Base-by-base conservation (phyloP, 1,140 invertebrate genomes). In the Diploscapter pachys region DNA sequence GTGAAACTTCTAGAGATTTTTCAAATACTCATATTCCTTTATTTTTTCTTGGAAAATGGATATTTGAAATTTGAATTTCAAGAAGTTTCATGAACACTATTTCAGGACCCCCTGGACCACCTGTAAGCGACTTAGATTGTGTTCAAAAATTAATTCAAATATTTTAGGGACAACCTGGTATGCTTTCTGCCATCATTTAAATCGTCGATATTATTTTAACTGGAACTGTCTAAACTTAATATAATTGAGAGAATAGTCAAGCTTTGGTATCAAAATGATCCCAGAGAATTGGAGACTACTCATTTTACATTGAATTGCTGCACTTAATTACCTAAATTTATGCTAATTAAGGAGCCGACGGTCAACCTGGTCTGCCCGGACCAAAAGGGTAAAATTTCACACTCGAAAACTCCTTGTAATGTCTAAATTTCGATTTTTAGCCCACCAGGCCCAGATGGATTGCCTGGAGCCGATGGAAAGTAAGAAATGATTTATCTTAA, bases 381-480 rank as follows among this genome's bases (percentile, higher is more conserved):
- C 51, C 68, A 63, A 51, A 9, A 13, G 11, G 31, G 13, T 53
- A 64, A 75, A 53, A 54, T 51, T n/a, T 55, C 70, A 31, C 11
- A 72, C 8, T 61, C 72, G 48, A 61, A 48, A 51, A 72, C 50
- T 52, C 53, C 72, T 9, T 71, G 72, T 63, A 55, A 52, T 11
- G 53, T 52, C 31, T 31, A 31, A 31, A 31, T 31, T 31, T 31
- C 31, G 31, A 31, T 31, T 31, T 31, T 31, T 49, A 72, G 72
- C 49, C 48, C 66, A 49, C 66, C 52, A 63, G 74, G 73, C 13
- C 53, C 73, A 31, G 54, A 11, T 6, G 73, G 73, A 74, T 72
- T 57, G 52, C 54, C 71, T 72, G 73, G 73, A 75, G 5, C 73
- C n/a, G 31, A 72, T 57, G 73, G 74, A 59, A 67, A 49, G 8